Base-by-base conservation (phyloP, 1,140 invertebrate species). In the Bicyclus anynana region DNA sequence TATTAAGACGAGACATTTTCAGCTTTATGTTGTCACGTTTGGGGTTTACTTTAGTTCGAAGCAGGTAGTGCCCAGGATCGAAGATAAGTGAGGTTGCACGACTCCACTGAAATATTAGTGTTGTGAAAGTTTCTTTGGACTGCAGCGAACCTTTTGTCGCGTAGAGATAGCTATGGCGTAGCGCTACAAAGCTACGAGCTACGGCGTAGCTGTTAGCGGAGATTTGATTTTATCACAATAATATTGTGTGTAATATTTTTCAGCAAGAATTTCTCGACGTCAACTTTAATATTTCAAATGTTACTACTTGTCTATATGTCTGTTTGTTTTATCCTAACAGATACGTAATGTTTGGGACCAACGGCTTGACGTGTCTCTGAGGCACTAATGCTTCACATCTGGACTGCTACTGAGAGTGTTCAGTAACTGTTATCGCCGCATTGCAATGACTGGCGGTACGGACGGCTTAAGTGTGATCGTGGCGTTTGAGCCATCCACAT, bases 41-140 rank as follows among this genome's bases (percentile, higher is more conserved):
- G 64, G 37, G 40, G 66, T 62, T 53, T 40, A 61, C 44, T 56
- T 67, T 78, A 17, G 46, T 55, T 52, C 62, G 33, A 16, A 18
- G 10, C 10, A 33, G 6, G 27, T 40, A 58, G 62, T 62, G 67
- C 59, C 57, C 67, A 64, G 69, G 69, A 76, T 79, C 70, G 73
- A 77, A 77, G 69, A 75, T 80, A 80, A 80, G 74, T 75, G 72
- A 72, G 65, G 70, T 72, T 67, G 47, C 60, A 62, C 58, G 54
- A 62, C 50, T 73, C 67, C 66, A 64, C 63, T 80, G 72, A 81
- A 77, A 84, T 81, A 81, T 81, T 81, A 78, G 77, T 79, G 77
- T 79, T 77, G 67, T 70, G 71, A 72, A 67, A 73, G 68, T 75
- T 80, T 69, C 68, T 74, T 76, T 71, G 69, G 65, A 66, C 52